These are phyloP conservation scores for Xylocopa sonorina DNA, from an alignment of 1,140 invertebrate genomes.

Conservation along the genomic window DNA sequence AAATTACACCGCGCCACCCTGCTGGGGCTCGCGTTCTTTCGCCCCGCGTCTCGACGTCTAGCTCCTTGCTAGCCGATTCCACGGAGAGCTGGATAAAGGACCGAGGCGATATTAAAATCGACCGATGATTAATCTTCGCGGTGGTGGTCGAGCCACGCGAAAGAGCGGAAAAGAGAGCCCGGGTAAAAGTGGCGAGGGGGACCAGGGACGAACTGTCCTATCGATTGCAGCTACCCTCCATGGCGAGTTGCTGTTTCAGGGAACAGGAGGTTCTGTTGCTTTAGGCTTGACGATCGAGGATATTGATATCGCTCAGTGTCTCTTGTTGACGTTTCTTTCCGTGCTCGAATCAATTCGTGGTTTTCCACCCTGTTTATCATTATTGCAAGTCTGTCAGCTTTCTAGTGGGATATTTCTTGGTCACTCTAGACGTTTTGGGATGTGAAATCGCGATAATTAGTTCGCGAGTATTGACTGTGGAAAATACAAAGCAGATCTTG, in stretches of 20 bases:
- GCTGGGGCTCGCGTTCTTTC: no score
- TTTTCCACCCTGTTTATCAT: no score
- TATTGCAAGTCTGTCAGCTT: not conserved
- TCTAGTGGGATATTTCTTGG: no score
- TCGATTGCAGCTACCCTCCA: constrained; percentile 52
- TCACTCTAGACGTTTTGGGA: not conserved
- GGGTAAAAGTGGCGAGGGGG: not conserved
- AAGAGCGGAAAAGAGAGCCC: constrained; percentile 8
- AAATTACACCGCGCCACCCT: constrained; percentile 64
- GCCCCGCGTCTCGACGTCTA: no score
- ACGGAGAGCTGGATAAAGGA: constrained; percentile 53
- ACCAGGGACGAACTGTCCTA: constrained; percentile 43
- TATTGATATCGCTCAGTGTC: not conserved
- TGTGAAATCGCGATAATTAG: no score
- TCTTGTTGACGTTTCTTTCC: not conserved
- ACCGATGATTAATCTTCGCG: constrained; percentile 71
- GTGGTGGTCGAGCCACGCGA: constrained; percentile 13
- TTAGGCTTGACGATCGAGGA: constrained; percentile 12
- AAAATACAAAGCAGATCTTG: no score
- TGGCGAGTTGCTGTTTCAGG: constrained; percentile 1
- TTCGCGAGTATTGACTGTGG: no score
- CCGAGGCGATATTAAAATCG: constrained; percentile 68
- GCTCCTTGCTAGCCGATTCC: not conserved
- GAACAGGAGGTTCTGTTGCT: no score
- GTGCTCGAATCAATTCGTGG: not conserved